Evolutionary conservation across 2,888 invertebrate species (phyloP).

Genomic region (Nemotelus nigrinus): DNA sequence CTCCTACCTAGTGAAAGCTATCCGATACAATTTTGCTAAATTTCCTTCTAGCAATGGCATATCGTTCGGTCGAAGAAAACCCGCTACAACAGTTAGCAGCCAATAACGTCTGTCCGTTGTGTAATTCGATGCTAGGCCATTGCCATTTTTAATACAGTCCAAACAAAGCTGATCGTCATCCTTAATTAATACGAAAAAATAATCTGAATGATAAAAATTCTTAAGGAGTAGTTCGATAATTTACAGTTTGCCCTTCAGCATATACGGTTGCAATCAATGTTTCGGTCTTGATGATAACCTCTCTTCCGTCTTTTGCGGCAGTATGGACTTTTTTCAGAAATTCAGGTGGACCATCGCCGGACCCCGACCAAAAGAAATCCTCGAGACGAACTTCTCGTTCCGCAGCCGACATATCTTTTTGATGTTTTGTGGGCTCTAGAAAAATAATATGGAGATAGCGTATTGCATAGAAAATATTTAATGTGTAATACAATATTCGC

Average conservation of each 20-base stretch:
- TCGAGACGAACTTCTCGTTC: conserved; percentile 69
- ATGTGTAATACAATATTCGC: too few species aligned
- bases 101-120: conserved; percentile 76
- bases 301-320: conserved; percentile 67
- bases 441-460: not conserved
- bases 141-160: conserved; percentile 55
- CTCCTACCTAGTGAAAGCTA: conserved; percentile 79
- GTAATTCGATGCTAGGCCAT: conserved; percentile 57
- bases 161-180: conserved; percentile 59
- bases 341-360: conserved; percentile 80
- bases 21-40: conserved; percentile 80
- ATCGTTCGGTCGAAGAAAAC: conserved; percentile 66
- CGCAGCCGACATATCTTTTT: conserved; percentile 12
- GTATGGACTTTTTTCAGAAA: conserved; percentile 64
- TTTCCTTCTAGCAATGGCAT: conserved; percentile 77
- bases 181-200: conserved; percentile 54
- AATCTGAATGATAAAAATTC: not conserved
- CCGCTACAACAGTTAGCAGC: conserved; percentile 80
- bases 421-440: conserved; percentile 5
- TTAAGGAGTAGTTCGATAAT: conserved; percentile 43
- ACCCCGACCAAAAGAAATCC: conserved; percentile 91
- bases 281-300: conserved; percentile 72
- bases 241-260: conserved; percentile 67
- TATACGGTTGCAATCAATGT: conserved; percentile 78
- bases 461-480: too few species aligned